Evolutionary conservation across 2,797 vertebrate genomes (phyloP), one percentile per base, ranked within the genome.

Genomic region (Falco rusticolus): DNA sequence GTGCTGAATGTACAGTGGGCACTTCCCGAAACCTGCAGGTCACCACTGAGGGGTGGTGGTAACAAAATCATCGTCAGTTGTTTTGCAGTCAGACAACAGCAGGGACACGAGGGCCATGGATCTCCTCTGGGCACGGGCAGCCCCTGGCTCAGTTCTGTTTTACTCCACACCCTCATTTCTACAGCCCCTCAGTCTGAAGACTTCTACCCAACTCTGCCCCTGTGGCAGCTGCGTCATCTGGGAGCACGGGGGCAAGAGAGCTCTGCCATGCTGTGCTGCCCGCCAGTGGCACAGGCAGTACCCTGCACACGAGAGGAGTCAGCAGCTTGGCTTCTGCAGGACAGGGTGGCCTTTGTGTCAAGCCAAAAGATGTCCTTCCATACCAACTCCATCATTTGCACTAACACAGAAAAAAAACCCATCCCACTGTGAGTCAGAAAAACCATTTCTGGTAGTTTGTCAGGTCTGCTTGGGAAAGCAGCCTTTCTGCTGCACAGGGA

Each of bases 1-100:
- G 99, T 99, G 71, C 99, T 99, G 98, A 99, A 99, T 34, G 99
- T 99, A 80, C 99, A 99, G 97, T 99, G 99, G 95, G 99, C 99
- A 6, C 99, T 99, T 92, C 99, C 99, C 0, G 99, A 99, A 80
- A 99, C 98, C 63, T 99, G 99, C 96, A 99, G 98, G 96, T 99
- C 99, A 84, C 99, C 99, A 17, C 99, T 99, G 96, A 25, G 29
- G 54, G 31, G 89, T 16, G 84, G 57, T 54, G 70, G 61, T 25
- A 92, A 96, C 26, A 96, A 91, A 88, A 83, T 4, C 39, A 64
- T 9, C 16, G 2, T 85, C 56, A 95, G 84, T 26, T 2, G 0
- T 90, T 69, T 60, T 6, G 9, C 10, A 18, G 29, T 15, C 50
- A 82, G 34, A 43, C 33, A 78, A 72, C 26, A 59, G 72, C 43